A percentile compares a stretch with the other conserved stretches of the same genome.
phyloP scores from a whole-genome alignment of 1,140 invertebrate species.

The Rhizoglyphus robini region DNA sequence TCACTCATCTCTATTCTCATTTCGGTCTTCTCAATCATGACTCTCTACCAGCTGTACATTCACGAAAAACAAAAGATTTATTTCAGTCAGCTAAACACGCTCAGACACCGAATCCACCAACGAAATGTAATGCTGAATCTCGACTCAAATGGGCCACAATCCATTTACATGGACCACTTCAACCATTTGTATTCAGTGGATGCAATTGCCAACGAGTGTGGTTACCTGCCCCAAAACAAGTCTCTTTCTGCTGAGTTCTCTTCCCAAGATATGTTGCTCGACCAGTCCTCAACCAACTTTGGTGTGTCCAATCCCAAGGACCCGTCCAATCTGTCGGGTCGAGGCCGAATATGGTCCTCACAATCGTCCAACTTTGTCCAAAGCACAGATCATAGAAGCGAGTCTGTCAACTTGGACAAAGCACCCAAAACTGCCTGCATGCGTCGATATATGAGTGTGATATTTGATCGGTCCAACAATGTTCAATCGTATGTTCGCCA shows the following conservation, averaged over 20 bases:
- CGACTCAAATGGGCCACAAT: neutral
- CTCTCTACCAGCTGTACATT: slow-evolving; percentile 66
- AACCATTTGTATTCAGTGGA: neutral
- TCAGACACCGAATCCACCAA: neutral
- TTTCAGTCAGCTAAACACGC: slow-evolving; percentile 36
- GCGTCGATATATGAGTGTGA: neutral
- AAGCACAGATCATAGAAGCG: neutral
- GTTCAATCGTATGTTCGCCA: neutral
- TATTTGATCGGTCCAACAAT: neutral
- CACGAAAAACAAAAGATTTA: slow-evolving; percentile 87
- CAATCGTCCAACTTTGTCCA: neutral
- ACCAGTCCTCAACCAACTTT: neutral
- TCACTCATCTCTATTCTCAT: slow-evolving; percentile 74
- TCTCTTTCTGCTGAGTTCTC: slow-evolving; percentile 11
- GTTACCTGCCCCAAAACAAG: too few relatives aligned
- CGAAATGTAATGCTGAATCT: neutral
- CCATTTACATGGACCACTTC: neutral
- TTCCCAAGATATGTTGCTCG: slow-evolving; percentile 4
- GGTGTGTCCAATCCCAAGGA: neutral
- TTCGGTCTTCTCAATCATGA: slow-evolving; percentile 79
- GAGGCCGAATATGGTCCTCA: neutral
- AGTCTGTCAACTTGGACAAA: neutral
- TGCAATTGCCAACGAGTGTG: neutral
- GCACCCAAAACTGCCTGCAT: neutral
- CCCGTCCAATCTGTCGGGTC: neutral